Base-by-base conservation (phyloP, 2,113 vertebrate species). In the Ciconia stormi region DNA sequence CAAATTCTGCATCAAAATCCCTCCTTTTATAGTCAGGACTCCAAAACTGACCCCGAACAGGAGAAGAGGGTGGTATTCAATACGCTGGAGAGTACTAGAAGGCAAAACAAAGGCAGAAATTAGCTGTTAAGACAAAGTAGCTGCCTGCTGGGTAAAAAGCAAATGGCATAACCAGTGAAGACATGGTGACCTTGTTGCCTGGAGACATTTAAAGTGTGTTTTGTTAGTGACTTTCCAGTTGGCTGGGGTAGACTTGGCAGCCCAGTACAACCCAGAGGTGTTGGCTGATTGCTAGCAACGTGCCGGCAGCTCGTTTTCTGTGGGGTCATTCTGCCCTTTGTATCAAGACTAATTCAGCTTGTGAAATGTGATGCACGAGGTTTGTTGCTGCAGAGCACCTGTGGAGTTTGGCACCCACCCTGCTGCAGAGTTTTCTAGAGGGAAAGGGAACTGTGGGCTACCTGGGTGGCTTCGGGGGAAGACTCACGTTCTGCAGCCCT, bases 241-340 rank as follows among this genome's bases (percentile, higher is more conserved):
- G 93, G 49, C 92, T 49, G 55, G 69, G 47, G 20, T 23, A 76
- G 74, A 40, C 40, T 56, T 88, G 79, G 90, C 85, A 95, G 74
- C 14, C 66, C 49, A n/a, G 49, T 10, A 12, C 36, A 84, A 63
- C 66, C 30, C 74, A 72, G 87, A 90, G 84, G 66, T 91, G 90
- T 9, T 65, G 84, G 81, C 12, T 50, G 56, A 78, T 74, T 20
- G 27, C 11, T 17, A 70, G 65, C 14, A 55, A 26, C 0, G 0
- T 3, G 38, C 67, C 0, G 0, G 59, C 0, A 0, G 38, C 72
- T 89, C 0, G 0, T 58, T 83, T 92, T 81, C 85, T 36, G 2
- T 0, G 0, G 79, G 76, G 59, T 94, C 76, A 34, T 71, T 88
- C 65, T 82, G 90, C 44, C 79, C 36, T 74, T 82, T 65, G 36